Evolutionary conservation across 2,888 invertebrate genomes (phyloP), one percentile per base, ranked within the genome.

Genomic region (Brenthis hecate): DNA sequence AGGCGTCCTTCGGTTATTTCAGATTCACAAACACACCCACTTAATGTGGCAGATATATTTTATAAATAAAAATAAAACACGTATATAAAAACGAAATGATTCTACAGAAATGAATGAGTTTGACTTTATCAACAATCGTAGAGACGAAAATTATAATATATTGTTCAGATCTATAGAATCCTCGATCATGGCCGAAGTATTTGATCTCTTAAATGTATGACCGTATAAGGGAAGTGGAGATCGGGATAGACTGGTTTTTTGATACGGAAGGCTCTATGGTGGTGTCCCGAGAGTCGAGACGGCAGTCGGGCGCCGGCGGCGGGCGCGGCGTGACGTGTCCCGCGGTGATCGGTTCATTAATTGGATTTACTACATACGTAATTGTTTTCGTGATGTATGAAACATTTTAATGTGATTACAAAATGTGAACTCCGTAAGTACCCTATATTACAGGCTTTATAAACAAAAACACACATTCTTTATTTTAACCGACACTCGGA

Each of bases 241-340:
- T 65, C 64, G 53, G 36, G 32, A 54, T 19, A 56, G 5, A 13
- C 14, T 53, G 62, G 65, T 60, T 50, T 50, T 43, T 43, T 64
- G 47, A 11, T 14, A 36, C n/a, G 51, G 70, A 64, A 65, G 62
- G 62, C 63, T 62, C 53, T 65, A 61, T 55, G 65, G 47, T 63
- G 53, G 63, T 56, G 62, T 58, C 53, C 65, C 64, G 67, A 50
- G 63, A n/a, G 51, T 58, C 58, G n/a, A 74, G 62, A 60, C 74
- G 74, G 60, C 74, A 74, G 74, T 74, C 65, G 62, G 74, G 73
- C 74, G 74, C 74, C 74, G 72, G 64, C 51, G 47, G 51, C 65
- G 53, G 72, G 65, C 64, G 68, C 19, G 53, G 53, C 11, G 48
- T 16, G 58, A 56, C 62, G 63, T 53, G 65, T 53, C 57, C 6